Base-by-base conservation (phyloP, 2,113 vertebrate species). In the Mixornis gularis region DNA sequence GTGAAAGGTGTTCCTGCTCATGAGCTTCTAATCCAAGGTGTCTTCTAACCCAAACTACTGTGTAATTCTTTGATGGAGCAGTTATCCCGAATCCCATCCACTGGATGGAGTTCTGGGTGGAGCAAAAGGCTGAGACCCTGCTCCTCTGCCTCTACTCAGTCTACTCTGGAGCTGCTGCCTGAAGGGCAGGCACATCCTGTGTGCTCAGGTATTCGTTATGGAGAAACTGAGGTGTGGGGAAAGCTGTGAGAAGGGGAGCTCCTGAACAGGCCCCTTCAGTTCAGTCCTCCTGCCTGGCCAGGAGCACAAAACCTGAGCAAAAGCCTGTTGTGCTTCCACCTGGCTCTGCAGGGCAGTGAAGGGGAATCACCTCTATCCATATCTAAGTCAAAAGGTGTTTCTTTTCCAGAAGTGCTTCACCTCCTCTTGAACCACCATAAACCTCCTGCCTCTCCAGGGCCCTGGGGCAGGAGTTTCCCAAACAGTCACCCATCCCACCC, bases 191-290 rank as follows among this genome's bases (percentile, higher is more conserved):
- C 27, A 12, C 10, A 9, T 12, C 9, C 48, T 12, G 27, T 5
- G 3, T 3, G 27, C 80, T 32, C 66, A 11, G 53, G 48, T 32
- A 0, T n/a, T 46, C 22, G 13, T 15, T 34, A 3, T 1, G 48
- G 25, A 24, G 48, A 16, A 41, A 41, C 48, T 13, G 32, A 49
- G 14, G 12, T 19, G 55, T 5, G 13, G 55, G n/a, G 30, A 24
- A 48, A 30, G 56, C 5, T 2, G n/a, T 8, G 3, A 38, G 16
- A 71, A 32, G 34, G 51, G 1, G 16, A 56, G 34, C 13, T 30
- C 21, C n/a, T 18, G 13, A 38, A 18, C 17, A 59, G 40, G 17
- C 27, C 24, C 6, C 6, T 49, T 29, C 32, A n/a, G 49, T 32
- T 85, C 70, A 6, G 34, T 55, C 34, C n/a, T 43, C 24, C 44